phyloP scores from a whole-genome alignment of 2,797 vertebrate genomes.

The Notolepis coatsorum region DNA sequence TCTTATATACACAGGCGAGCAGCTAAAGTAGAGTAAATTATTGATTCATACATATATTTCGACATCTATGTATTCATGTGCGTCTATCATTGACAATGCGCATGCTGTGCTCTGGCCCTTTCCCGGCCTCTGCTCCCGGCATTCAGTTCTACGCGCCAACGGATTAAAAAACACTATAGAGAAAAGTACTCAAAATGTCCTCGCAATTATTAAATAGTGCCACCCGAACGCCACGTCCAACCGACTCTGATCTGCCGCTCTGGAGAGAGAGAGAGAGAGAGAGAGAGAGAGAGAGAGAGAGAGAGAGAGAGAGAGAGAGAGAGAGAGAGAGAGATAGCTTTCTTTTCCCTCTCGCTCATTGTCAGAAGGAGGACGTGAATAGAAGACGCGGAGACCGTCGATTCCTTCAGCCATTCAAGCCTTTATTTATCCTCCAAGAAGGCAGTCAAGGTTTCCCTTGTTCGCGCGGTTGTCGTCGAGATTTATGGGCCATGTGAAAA shows the following conservation, averaged over 20 bases:
- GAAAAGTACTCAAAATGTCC: not conserved
- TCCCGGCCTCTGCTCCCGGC: no score
- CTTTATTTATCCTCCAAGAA: no score
- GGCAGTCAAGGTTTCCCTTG: no score
- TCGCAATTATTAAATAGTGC: conserved; percentile 1
- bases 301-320: not conserved
- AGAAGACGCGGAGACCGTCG: no score
- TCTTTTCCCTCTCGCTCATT: no score
- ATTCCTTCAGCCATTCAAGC: no score
- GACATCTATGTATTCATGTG: conserved; percentile 37
- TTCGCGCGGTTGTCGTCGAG: no score
- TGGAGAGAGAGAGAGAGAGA: not conserved
- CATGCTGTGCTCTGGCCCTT: not conserved
- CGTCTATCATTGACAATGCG: conserved; percentile 19
- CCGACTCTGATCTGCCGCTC: not conserved
- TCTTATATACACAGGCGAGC: conserved; percentile 7
- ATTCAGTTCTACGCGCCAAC: no score
- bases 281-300: not conserved
- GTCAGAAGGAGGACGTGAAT: no score
- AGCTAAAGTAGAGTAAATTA: conserved; percentile 36
- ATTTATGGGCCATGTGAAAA: no score
- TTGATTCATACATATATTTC: conserved; percentile 34
- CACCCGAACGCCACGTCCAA: not conserved
- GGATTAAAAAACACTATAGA: not conserved
- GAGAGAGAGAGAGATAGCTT: not conserved